A percentile compares a stretch with the other conserved stretches of the same genome.
Evolutionary conservation across 2,888 invertebrate species (phyloP).

Genomic region (Sarcophaga rosellei): DNA sequence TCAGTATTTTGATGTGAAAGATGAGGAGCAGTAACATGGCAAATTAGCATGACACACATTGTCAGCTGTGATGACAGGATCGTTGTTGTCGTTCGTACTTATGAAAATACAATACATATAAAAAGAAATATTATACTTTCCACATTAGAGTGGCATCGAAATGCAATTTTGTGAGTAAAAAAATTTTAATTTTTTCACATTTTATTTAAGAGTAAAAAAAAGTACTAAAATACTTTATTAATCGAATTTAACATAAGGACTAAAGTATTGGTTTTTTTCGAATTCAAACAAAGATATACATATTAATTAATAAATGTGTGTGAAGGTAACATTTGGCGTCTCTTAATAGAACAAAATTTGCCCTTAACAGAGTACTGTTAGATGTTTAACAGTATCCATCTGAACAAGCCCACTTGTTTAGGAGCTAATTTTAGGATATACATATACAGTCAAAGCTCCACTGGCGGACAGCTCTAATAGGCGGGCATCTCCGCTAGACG

Average conservation of each 20-base stretch:
- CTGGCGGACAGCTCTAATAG: too few relatives aligned
- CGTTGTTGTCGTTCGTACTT: slow-evolving; percentile 58
- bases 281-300: neutral
- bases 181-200: neutral
- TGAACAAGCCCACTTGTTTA: too few relatives aligned
- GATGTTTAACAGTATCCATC: too few relatives aligned
- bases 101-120: neutral
- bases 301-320: too few relatives aligned
- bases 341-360: too few relatives aligned
- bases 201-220: neutral
- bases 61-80: slow-evolving; percentile 80
- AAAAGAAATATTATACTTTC: neutral
- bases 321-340: too few relatives aligned
- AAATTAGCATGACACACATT: slow-evolving; percentile 78
- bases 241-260: neutral
- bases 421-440: too few relatives aligned
- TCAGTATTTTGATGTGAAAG: slow-evolving; percentile 59
- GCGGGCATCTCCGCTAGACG: too few relatives aligned
- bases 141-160: neutral
- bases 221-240: neutral
- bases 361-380: too few relatives aligned
- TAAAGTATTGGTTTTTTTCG: neutral
- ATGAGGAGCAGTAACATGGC: slow-evolving; percentile 69
- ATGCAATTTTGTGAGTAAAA: neutral
- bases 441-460: too few relatives aligned